Conservation (phyloP, 2,113 vertebrate species). For the Rattus rattus region DNA sequence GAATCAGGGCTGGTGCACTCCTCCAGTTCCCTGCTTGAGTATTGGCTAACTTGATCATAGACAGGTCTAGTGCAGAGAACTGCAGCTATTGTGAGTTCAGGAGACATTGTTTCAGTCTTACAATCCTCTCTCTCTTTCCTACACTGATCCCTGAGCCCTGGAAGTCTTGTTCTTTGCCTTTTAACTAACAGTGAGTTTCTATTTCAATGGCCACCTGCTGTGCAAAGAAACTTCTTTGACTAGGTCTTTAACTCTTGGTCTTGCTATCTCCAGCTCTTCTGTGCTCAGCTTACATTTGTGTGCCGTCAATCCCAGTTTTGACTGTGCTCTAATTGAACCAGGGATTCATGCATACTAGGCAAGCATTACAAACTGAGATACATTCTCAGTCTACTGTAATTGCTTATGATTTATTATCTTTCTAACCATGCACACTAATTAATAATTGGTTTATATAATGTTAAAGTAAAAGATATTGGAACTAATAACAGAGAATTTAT, state of each 20-base stretch:
- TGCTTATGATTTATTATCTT: slow-evolving; percentile 42
- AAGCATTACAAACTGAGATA: background rate
- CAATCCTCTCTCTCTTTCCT: background rate
- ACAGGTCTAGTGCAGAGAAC: background rate
- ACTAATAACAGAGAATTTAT: background rate
- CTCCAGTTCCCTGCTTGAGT: background rate
- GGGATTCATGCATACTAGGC: background rate
- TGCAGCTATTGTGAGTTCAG: background rate
- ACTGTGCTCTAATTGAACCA: background rate
- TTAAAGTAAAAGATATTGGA: background rate
- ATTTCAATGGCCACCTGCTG: background rate
- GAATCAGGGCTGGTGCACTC: no score
- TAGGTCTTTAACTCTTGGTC: background rate
- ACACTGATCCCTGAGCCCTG: background rate
- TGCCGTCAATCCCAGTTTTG: background rate
- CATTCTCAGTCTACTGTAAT: background rate
- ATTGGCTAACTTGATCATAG: background rate
- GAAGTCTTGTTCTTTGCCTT: background rate
- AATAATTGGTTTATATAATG: background rate
- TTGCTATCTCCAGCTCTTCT: background rate
- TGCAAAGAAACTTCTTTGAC: background rate
- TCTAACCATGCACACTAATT: background rate
- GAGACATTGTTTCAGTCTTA: background rate
- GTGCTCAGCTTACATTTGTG: background rate
- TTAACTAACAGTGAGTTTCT: background rate